phyloP scores from a whole-genome alignment of 2,888 invertebrate genomes.

The Dexiosoma caninum region DNA sequence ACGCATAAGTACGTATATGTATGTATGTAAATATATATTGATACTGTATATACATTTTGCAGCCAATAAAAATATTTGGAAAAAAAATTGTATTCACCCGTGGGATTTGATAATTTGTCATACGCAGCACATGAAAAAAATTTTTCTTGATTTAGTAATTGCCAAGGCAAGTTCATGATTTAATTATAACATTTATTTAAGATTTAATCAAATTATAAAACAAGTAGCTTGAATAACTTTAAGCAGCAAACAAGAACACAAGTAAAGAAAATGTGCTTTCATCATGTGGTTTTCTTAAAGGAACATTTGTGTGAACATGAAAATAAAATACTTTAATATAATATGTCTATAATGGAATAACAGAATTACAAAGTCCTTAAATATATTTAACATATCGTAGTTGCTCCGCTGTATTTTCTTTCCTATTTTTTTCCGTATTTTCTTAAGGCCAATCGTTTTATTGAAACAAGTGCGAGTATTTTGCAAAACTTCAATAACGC shows the following conservation, averaged over 20 bases:
- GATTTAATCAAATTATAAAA: not conserved
- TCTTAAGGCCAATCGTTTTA: too few relatives aligned
- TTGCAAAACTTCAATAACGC: too few relatives aligned
- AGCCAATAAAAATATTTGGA: not conserved
- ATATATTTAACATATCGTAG: too few relatives aligned
- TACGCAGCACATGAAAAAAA: not conserved
- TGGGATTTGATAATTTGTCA: not conserved
- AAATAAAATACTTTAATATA: too few relatives aligned
- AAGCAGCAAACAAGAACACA: not conserved
- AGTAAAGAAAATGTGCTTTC: not conserved
- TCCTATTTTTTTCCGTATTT: too few relatives aligned
- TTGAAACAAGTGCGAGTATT: too few relatives aligned
- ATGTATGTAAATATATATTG: too few relatives aligned
- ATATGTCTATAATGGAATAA: too few relatives aligned
- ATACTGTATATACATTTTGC: too few relatives aligned
- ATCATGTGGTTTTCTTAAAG: not conserved
- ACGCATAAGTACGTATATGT: not conserved
- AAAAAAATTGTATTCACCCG: not conserved
- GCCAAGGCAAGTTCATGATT: conserved; percentile 6
- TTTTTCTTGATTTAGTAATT: conserved; percentile 5
- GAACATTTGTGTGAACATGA: too few relatives aligned
- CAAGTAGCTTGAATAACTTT: not conserved
- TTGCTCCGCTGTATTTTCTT: too few relatives aligned
- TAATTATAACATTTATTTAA: conserved; percentile 2
- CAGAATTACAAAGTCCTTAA: too few relatives aligned